A percentile compares a stretch with the other conserved stretches of the same genome.
Evolutionary conservation across 1,140 invertebrate genomes (phyloP).

Genomic region (Battus philenor): DNA sequence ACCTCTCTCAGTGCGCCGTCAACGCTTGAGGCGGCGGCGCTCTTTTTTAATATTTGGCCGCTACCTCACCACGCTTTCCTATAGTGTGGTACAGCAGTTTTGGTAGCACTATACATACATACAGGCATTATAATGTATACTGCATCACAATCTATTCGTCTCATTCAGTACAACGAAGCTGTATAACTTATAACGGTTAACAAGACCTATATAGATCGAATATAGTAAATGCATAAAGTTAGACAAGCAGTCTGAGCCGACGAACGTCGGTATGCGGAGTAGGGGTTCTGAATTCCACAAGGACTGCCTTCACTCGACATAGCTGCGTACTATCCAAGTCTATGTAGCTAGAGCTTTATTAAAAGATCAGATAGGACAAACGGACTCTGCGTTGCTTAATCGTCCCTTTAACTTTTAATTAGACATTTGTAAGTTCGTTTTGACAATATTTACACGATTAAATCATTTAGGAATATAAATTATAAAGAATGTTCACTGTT

Average conservation of each 20-base stretch:
- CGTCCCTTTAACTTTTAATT: neutral
- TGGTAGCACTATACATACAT: too few species aligned
- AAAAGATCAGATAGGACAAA: conserved; percentile 4
- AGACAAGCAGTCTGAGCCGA: conserved; percentile 10
- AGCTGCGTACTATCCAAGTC: conserved; percentile 18
- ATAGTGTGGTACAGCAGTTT: too few species aligned
- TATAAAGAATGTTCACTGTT: too few species aligned
- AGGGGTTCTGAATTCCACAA: conserved; percentile 21
- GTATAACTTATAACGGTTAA: too few species aligned
- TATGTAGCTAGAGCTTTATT: conserved; percentile 16
- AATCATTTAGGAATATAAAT: neutral
- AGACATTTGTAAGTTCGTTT: neutral
- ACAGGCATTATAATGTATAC: too few species aligned
- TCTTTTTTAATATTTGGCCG: too few species aligned
- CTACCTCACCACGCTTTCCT: too few species aligned
- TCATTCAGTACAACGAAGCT: too few species aligned
- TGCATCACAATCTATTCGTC: too few species aligned
- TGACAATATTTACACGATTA: neutral
- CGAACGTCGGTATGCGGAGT: neutral
- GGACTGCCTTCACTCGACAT: conserved; percentile 30
- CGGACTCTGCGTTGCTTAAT: neutral
- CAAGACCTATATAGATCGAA: too few species aligned
- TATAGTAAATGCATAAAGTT: neutral
- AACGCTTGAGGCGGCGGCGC: too few species aligned
- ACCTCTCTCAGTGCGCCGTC: too few species aligned